These are phyloP conservation scores for Lepeophtheirus salmonis DNA, from an alignment of 1,140 invertebrate genomes.

Conservation along the genomic window DNA sequence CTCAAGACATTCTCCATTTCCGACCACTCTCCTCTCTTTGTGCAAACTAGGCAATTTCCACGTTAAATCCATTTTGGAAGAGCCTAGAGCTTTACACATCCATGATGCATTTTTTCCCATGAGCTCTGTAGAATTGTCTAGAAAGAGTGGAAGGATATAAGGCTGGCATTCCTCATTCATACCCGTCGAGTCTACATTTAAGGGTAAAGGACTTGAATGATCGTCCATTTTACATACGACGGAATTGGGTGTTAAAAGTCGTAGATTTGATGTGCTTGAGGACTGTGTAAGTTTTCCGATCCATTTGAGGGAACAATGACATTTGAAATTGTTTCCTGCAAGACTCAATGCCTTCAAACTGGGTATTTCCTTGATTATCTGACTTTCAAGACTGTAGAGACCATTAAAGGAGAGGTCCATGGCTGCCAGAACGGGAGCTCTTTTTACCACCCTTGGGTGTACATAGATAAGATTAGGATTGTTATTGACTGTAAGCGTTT, in stretches of 20 bases:
- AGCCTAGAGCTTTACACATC: slow-evolving; percentile 13
- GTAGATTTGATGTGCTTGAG: not conserved
- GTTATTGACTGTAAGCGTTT: slow-evolving; percentile 13
- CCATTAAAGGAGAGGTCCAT: slow-evolving; percentile 10
- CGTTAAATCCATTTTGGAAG: not conserved
- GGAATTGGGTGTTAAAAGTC: not conserved
- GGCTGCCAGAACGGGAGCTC: not conserved
- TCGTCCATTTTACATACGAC: not conserved
- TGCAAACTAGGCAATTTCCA: not conserved
- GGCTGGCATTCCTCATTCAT: slow-evolving; percentile 15
- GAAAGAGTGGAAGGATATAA: slow-evolving; percentile 13
- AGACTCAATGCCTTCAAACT: slow-evolving; percentile 6
- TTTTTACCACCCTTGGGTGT: not conserved
- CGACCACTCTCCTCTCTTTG: not conserved
- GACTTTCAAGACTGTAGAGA: not conserved
- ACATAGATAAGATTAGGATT: slow-evolving; percentile 6
- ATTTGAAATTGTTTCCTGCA: slow-evolving; percentile 8
- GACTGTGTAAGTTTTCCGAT: not conserved
- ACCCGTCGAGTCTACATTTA: not conserved
- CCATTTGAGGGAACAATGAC: slow-evolving; percentile 11
- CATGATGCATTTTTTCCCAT: slow-evolving; percentile 15
- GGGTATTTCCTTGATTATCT: not conserved
- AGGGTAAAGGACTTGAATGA: not conserved
- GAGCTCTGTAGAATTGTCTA: not conserved
- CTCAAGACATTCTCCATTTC: slow-evolving; percentile 10